Evolutionary conservation across 1,140 invertebrate species (phyloP).

Genomic region (Kradibia gibbosae): DNA sequence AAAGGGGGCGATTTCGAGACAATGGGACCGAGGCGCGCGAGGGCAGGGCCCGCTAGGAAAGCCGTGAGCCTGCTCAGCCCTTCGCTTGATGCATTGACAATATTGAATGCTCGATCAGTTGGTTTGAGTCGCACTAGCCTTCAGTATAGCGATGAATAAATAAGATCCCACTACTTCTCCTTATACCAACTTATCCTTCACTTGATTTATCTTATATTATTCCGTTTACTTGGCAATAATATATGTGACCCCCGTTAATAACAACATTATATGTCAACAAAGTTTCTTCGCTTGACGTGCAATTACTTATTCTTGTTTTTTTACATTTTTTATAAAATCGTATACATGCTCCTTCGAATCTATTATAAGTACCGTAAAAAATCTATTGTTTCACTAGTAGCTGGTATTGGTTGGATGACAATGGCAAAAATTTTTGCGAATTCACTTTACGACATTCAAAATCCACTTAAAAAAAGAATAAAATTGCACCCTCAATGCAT

Average conservation of each 20-base stretch:
- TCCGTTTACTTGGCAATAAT: background rate
- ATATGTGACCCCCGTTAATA: background rate
- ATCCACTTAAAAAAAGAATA: background rate
- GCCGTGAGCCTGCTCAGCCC: background rate
- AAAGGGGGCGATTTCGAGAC: constrained; percentile 2
- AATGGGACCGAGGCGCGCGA: background rate
- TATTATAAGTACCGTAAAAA: constrained; percentile 7
- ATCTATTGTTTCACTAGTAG: background rate
- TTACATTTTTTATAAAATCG: background rate
- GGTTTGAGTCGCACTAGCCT: background rate
- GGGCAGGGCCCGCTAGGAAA: background rate
- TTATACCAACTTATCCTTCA: background rate
- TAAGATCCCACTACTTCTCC: background rate
- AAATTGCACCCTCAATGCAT: background rate
- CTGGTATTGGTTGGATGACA: background rate
- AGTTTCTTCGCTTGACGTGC: background rate
- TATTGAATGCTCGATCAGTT: constrained; percentile 2
- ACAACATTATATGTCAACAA: background rate
- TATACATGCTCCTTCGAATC: background rate
- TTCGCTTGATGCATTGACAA: background rate
- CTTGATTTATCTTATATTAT: background rate
- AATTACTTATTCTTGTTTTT: constrained; percentile 2
- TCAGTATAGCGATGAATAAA: background rate
- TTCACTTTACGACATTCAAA: background rate
- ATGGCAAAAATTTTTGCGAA: background rate